Percentiles rank a stretch among this genome's conserved stretches.
Conservation (phyloP, 2,888 invertebrate species). For the Busseola fusca region DNA sequence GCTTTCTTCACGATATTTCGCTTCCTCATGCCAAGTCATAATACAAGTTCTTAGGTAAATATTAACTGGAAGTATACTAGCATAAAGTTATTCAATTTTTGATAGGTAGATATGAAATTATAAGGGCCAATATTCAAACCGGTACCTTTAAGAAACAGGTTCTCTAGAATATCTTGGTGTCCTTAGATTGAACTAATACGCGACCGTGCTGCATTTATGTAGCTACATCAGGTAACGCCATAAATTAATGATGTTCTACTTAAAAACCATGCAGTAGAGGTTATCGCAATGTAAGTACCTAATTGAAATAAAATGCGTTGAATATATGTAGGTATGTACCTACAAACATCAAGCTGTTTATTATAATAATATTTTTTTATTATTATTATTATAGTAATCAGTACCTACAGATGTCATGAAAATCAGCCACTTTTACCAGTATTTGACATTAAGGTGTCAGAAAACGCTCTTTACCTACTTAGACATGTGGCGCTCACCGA, state of each 20-base stretch:
- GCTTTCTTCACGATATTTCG: not conserved
- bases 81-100: not conserved
- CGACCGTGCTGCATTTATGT: not conserved
- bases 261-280: constrained; percentile 1
- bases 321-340: no score
- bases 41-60: not conserved
- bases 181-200: constrained; percentile 26
- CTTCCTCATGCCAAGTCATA: not conserved
- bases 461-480: no score
- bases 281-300: not conserved
- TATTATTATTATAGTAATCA: no score
- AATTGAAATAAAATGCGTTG: not conserved
- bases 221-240: constrained; percentile 6
- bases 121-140: constrained; percentile 3
- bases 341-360: not conserved
- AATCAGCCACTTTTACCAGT: no score
- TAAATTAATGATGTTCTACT: constrained; percentile 18
- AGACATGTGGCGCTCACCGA: no score
- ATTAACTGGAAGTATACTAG: not conserved
- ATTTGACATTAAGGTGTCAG: no score
- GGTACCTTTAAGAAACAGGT: constrained; percentile 26
- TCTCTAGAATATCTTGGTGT: constrained; percentile 26
- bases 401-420: no score
- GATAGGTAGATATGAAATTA: constrained; percentile 8
- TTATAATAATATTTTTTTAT: no score